Base-by-base conservation (phyloP, 2,113 vertebrate species). In the Elephas maximus region DNA sequence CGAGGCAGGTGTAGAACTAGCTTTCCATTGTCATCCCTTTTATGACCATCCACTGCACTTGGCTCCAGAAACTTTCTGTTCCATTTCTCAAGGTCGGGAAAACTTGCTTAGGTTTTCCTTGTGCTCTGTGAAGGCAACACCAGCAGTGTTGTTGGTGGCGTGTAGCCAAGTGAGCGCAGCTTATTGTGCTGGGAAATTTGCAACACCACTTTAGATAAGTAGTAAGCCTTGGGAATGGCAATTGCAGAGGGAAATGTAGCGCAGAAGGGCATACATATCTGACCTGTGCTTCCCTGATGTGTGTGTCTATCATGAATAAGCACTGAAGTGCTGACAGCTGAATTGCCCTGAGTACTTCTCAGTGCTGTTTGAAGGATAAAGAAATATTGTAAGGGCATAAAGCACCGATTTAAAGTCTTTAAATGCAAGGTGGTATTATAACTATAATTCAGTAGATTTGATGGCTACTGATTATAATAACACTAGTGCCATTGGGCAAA, bases 51-150 rank as follows among this genome's bases (percentile, higher is more conserved):
- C 57, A 0, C 18, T 37, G 30, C 37, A n/a, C 30, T n/a, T 81
- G 30, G 28, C 44, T 51, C 18, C 62, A 33, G 86, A 82, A 88
- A 81, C 12, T 41, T 74, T 88, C 23, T 45, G 51, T 69, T 94
- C 26, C 62, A 17, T 79, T 95, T 88, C n/a, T 48, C 71, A 91
- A 95, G 51, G 62, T 45, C 71, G 26, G 37, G 76, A 89, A 88
- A 76, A 51, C 67, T 62, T 48, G 60, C 73, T 94, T 82, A 23
- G 6, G 6, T 33, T 82, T 86, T 91, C 53, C 53, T 63, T 5
- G 0, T 53, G 73, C 30, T 51, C 65, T 80, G 0, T 41, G 78
- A 76, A 81, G 51, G 15, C 60, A 77, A 81, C 26, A 2, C 30
- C 62, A 57, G 51, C 0, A 21, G 80, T 88, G 84, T 26, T 30